phyloP scores from a whole-genome alignment of 30 jellyfish, hydroid and myxozoan species.

The Cassiopea xamachana region DNA sequence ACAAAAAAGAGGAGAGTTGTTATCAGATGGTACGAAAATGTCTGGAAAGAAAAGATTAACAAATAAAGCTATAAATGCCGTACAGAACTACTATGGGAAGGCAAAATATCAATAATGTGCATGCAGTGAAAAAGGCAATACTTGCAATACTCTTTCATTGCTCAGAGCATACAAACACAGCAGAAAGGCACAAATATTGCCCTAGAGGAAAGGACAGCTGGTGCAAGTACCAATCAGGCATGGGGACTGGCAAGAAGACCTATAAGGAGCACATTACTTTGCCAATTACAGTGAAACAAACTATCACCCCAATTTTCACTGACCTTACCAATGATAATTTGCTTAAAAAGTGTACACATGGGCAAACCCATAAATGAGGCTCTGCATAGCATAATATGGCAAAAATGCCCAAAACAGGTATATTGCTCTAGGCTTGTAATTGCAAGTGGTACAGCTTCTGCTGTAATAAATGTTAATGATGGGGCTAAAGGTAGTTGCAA shows the following conservation, averaged over 20 bases:
- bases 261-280: not conserved
- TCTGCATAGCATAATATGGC: not conserved
- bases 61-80: not conserved
- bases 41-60: not conserved
- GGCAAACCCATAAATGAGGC: not conserved
- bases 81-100: not conserved
- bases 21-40: not conserved
- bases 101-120: not conserved
- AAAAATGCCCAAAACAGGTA: not conserved
- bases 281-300: not conserved
- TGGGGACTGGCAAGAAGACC: not conserved
- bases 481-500: not conserved
- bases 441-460: not conserved
- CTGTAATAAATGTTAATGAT: not conserved
- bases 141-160: not conserved
- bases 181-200: not conserved
- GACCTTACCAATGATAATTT: not conserved
- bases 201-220: not conserved
- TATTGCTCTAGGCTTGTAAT: not conserved
- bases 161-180: not conserved
- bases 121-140: not conserved
- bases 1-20: not conserved
- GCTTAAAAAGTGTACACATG: not conserved
- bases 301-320: not conserved
- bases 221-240: not conserved